These are phyloP conservation scores for Melanotaenia parkinsoni DNA, from an alignment of 2,797 vertebrate species.

Conservation along the genomic window DNA sequence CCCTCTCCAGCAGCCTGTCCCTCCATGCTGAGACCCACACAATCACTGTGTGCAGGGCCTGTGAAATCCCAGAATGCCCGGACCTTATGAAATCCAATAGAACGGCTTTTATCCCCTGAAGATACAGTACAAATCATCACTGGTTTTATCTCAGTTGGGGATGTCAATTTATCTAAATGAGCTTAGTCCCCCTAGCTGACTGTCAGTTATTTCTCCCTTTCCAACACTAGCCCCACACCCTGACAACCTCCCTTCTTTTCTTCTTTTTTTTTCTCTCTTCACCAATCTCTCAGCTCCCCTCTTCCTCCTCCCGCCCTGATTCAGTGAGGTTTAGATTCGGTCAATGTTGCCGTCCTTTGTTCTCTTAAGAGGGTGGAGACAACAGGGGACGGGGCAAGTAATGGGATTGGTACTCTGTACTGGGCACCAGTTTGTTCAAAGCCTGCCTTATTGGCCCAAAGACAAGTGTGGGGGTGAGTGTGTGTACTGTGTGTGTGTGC, in stretches of 20 bases:
- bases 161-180: conserved; percentile 95
- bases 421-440: conserved; percentile 93
- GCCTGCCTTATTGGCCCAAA: conserved; percentile 78
- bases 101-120: conserved; percentile 93
- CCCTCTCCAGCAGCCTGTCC: conserved; percentile 37
- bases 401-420: conserved; percentile 92
- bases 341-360: conserved; percentile 76
- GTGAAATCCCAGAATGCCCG: conserved; percentile 57
- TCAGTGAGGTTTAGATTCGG: conserved; percentile 69
- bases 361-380: conserved; percentile 57
- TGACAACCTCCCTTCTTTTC: conserved; percentile 53
- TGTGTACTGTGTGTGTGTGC: conserved; percentile 33
- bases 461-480: conserved; percentile 49
- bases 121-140: conserved; percentile 95
- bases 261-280: conserved; percentile 65
- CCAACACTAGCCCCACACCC: conserved; percentile 62
- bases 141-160: conserved; percentile 96
- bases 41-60: conserved; percentile 42
- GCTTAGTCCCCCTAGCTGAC: conserved; percentile 90
- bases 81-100: conserved; percentile 84
- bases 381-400: conserved; percentile 84
- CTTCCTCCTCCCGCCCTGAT: conserved; percentile 73
- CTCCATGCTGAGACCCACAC: conserved; percentile 55
- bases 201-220: conserved; percentile 83
- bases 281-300: conserved; percentile 75